Conservation (phyloP, 2,113 vertebrate species). For the Heptranchias perlo region DNA sequence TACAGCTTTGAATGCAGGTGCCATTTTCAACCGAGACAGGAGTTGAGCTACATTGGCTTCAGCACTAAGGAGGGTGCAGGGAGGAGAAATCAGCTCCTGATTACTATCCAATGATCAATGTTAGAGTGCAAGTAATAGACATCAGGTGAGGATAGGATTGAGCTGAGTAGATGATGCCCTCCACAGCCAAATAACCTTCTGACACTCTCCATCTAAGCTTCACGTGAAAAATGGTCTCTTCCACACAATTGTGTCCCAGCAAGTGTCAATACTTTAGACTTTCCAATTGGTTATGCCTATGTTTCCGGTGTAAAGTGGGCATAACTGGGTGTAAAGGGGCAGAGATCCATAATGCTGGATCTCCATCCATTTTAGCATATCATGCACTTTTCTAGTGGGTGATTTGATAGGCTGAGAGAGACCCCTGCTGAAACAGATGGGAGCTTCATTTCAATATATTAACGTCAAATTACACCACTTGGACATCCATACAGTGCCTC, state of each 20-base stretch:
- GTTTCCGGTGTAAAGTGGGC: too few relatives aligned
- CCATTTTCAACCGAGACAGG: not conserved
- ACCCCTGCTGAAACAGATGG: too few relatives aligned
- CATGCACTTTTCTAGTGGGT: too few relatives aligned
- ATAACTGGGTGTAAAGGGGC: too few relatives aligned
- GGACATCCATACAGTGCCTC: not conserved
- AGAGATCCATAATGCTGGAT: not conserved
- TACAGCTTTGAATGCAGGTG: not conserved
- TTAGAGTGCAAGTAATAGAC: not conserved
- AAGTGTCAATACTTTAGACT: not conserved
- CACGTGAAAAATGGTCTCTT: not conserved
- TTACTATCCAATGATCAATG: not conserved
- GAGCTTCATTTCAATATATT: not conserved
- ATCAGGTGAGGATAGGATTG: not conserved
- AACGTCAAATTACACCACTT: not conserved
- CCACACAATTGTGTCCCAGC: not conserved
- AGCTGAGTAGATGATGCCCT: not conserved
- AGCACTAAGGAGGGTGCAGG: not conserved
- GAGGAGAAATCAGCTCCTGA: not conserved
- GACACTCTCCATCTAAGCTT: not conserved
- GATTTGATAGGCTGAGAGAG: not conserved
- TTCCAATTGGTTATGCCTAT: not conserved
- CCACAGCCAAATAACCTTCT: not conserved
- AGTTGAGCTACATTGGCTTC: not conserved
- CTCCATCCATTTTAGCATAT: not conserved